Evolutionary conservation across 2,888 invertebrate genomes (phyloP), one percentile per base, ranked within the genome.

Genomic region (Hofmannophila pseudospretella): DNA sequence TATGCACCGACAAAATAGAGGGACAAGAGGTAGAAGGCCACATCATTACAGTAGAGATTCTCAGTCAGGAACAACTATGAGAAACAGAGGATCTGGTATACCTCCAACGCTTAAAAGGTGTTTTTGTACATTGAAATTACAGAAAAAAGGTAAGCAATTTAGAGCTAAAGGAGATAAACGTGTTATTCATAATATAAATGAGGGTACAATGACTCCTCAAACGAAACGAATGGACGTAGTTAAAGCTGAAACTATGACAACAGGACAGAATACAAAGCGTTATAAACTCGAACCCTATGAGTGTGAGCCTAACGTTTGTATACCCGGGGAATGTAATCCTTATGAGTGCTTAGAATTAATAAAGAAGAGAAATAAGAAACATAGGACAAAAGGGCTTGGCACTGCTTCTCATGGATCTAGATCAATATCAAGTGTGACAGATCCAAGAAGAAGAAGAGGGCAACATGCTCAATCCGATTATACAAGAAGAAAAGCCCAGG

Each of bases 321-420:
- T 46, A 12, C 65, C 67, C 9, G 42, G 56, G 35, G 47, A 63
- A 39, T 68, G 68, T 42, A 48, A 65, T 47, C 59, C 65, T 7
- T 49, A 53, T 36, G 39, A 46, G 13, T 57, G 52, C 29, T 43
- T 38, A 29, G 47, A 50, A 19, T 40, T 34, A 25, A 53, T 49
- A 14, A 46, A 14, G 42, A 40, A 35, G 27, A 20, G 35, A 12
- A 14, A 38, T 7, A n/a, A 7, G 8, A 12, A 30, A 19, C 22
- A 28, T 7, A 22, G 23, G 12, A 12, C 8, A 3, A 22, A 4
- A 9, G 32, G 11, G 11, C 7, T 12, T 11, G 27, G 27, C 7
- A 32, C 32, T 34, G 42, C 44, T 7, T 39, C 14, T 34, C 9
- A 7, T 2, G 35, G 12, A 28, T 36, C 13, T 27, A 9, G 39